Base-by-base conservation (phyloP, 2,113 vertebrate genomes). In the Ochotona princeps region DNA sequence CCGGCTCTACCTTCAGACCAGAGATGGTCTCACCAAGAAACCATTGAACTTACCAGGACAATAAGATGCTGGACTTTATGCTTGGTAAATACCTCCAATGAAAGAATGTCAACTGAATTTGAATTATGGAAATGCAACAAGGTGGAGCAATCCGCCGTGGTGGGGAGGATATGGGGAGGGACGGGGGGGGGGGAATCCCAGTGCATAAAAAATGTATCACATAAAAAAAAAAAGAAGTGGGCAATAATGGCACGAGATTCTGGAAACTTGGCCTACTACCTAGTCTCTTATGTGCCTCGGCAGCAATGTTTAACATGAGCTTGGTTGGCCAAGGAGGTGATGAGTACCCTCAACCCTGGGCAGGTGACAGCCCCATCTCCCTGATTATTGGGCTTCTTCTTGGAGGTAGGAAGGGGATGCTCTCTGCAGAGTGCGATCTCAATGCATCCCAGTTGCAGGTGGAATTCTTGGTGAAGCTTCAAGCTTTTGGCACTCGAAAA, bases 401-500 rank as follows among this genome's bases (percentile, higher is more conserved):
- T 83, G 10, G 60, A 35, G 23, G 32, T 81, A 51, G 70, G 23
- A 88, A 7, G 44, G 26, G 35, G 70, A 44, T 84, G 61, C 30
- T 90, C 20, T 92, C 35, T 76, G 49, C 63, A 17, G 75, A 60
- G 21, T 61, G 5, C 35, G 12, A 28, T 67, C 51, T 91, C 78
- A 10, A 23, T 65, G 78, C 17, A 72, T 86, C 63, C 80, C 89
- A 38, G 32, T 83, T 75, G 11, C 61, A 93, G 38, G 60, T 72
- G 12, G 7, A 73, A 63, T 63, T 90, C 75, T 90, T 90, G 78
- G 79, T 92, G 86, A 32, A 76, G 44, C 47, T 89, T 95, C 83
- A 89, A 3, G 95, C 65, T 78, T 75, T 84, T 65, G 90, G 88
- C 83, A 73, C 89, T 95, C 57, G 4, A 65, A 94, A 87, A 87